Percentiles rank a stretch among this genome's conserved stretches.
These are phyloP conservation scores for Eupristina koningsbergeri DNA, from an alignment of 1,140 invertebrate genomes.

Conservation along the genomic window DNA sequence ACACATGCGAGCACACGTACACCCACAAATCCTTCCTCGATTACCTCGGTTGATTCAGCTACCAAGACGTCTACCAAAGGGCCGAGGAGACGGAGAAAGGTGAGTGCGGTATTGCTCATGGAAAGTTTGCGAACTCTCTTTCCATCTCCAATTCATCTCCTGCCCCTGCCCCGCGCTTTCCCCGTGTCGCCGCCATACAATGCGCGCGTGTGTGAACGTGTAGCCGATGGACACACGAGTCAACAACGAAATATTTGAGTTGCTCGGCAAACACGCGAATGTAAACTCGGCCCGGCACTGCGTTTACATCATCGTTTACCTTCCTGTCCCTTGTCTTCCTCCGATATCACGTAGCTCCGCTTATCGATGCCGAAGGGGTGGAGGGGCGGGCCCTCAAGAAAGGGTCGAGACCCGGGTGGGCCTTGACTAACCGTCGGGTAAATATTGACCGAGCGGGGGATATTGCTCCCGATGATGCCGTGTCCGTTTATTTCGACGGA, in stretches of 20 bases:
- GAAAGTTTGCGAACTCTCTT: background rate
- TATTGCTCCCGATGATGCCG: conserved; percentile 72
- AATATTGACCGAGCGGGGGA: conserved; percentile 73
- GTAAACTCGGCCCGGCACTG: conserved; percentile 63
- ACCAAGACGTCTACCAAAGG: background rate
- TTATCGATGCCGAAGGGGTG: background rate
- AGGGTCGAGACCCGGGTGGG: conserved; percentile 41
- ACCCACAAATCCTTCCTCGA: background rate
- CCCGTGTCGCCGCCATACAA: background rate
- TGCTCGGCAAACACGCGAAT: conserved; percentile 72
- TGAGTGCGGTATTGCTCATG: conserved; percentile 17
- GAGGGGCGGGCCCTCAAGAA: background rate
- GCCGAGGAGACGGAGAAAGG: no score
- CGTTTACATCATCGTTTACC: conserved; percentile 72
- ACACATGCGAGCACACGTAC: background rate
- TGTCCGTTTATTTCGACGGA: conserved; percentile 72
- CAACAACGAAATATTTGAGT: conserved; percentile 73
- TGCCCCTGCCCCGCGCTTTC: background rate
- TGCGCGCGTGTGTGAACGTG: conserved; percentile 52
- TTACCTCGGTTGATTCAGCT: conserved; percentile 20
- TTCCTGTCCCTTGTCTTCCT: conserved; percentile 60
- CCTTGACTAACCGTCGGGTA: conserved; percentile 70
- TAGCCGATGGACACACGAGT: conserved; percentile 58
- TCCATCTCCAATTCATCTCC: background rate
- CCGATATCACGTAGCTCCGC: background rate